These are phyloP conservation scores for Rhamnusium bicolor DNA, from an alignment of 2,888 invertebrate species.

Conservation along the genomic window DNA sequence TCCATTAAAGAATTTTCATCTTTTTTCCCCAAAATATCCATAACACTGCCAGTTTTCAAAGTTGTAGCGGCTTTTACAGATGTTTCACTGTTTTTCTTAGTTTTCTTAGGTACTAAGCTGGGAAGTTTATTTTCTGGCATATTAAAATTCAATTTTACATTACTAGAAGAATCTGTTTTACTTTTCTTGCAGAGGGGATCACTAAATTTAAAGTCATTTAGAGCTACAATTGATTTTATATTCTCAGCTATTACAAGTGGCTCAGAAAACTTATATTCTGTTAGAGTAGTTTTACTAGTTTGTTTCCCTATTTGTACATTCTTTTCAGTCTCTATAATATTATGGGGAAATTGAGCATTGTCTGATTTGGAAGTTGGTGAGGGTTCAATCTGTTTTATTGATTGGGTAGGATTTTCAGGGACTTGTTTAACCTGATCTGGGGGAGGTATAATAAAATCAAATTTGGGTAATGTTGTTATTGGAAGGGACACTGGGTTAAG, in stretches of 20 bases:
- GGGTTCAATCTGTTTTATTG: neutral
- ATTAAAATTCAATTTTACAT: slow-evolving; percentile 39
- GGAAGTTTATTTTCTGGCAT: slow-evolving; percentile 55
- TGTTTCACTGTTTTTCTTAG: slow-evolving; percentile 37
- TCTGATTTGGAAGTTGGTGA: neutral
- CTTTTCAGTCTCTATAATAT: slow-evolving; percentile 44
- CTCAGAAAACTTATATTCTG: slow-evolving; percentile 70
- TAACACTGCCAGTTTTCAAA: slow-evolving; percentile 68
- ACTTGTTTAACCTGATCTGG: slow-evolving; percentile 53
- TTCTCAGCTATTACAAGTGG: slow-evolving; percentile 71
- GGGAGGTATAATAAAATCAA: slow-evolving; percentile 72
- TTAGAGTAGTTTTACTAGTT: neutral
- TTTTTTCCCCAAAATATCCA: slow-evolving; percentile 68
- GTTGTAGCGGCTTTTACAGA: slow-evolving; percentile 56
- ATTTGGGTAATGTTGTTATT: slow-evolving; percentile 75
- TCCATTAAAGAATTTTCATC: slow-evolving; percentile 43
- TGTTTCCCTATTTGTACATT: slow-evolving; percentile 41
- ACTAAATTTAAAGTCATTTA: slow-evolving; percentile 75
- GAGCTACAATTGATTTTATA: slow-evolving; percentile 69
- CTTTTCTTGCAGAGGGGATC: slow-evolving; percentile 70
- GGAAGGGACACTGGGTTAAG: slow-evolving; percentile 74
- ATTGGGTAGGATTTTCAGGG: slow-evolving; percentile 25
- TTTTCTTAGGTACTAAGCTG: slow-evolving; percentile 49
- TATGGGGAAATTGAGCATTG: slow-evolving; percentile 15
- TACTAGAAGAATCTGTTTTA: slow-evolving; percentile 37